Evolutionary conservation across 2,797 vertebrate genomes (phyloP).

Genomic region (Microchirus variegatus): DNA sequence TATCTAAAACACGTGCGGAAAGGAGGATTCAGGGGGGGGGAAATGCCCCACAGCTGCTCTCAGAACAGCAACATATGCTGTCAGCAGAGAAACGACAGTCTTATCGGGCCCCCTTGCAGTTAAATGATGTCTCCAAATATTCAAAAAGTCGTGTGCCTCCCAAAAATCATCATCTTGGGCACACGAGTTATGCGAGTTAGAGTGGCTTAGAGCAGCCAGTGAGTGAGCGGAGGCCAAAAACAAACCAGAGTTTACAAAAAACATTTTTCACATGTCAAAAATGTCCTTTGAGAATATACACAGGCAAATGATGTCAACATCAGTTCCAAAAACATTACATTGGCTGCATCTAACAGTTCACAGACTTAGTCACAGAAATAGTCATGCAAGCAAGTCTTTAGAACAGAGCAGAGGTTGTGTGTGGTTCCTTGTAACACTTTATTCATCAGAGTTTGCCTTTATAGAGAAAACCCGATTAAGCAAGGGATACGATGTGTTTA

Average conservation of each 20-base stretch:
- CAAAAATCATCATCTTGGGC: slow-evolving; percentile 42
- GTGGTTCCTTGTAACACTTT: slow-evolving; percentile 34
- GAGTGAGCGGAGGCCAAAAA: slow-evolving; percentile 33
- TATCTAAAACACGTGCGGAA: slow-evolving; percentile 47
- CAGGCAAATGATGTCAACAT: slow-evolving; percentile 15
- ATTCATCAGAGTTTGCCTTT: slow-evolving; percentile 30
- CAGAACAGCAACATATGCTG: slow-evolving; percentile 54
- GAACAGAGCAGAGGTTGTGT: slow-evolving; percentile 21
- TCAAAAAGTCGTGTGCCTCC: slow-evolving; percentile 32
- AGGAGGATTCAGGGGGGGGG: slow-evolving; percentile 21
- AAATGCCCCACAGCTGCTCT: slow-evolving; percentile 35
- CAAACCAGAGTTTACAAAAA: slow-evolving; percentile 39
- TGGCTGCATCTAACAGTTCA: slow-evolving; percentile 2
- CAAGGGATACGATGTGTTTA: slow-evolving; percentile 35
- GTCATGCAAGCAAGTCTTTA: slow-evolving; percentile 17
- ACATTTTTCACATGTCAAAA: slow-evolving; percentile 28
- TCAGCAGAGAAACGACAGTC: slow-evolving; percentile 51
- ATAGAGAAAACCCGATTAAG: slow-evolving; percentile 39
- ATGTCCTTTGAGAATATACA: slow-evolving; percentile 42
- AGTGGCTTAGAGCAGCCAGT: slow-evolving; percentile 39
- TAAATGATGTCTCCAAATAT: slow-evolving; percentile 47
- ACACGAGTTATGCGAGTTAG: slow-evolving; percentile 51
- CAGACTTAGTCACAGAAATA: slow-evolving; percentile 19
- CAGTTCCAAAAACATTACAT: slow-evolving; percentile 1
- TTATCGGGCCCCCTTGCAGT: slow-evolving; percentile 43